Evolutionary conservation across 2,797 vertebrate genomes (phyloP).

Genomic region (Leptodactylus fallax): DNA sequence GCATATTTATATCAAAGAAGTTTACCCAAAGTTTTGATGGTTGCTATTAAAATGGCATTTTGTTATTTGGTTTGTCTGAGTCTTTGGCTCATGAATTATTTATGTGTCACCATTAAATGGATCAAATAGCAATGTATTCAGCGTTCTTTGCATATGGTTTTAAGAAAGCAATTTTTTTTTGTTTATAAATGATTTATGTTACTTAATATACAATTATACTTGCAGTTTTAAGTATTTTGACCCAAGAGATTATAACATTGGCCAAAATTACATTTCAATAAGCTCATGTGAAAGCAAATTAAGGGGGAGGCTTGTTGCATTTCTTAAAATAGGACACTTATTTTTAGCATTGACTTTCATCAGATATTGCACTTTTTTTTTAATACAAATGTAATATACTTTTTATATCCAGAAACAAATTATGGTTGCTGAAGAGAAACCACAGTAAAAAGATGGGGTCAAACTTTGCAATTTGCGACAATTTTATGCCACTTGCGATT

Average conservation of each 20-base stretch:
- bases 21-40: no score
- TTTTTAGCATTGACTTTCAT: slow-evolving; percentile 5
- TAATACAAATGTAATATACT: neutral
- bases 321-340: slow-evolving; percentile 31
- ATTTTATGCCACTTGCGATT: no score
- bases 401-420: no score
- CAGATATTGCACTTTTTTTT: neutral
- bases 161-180: slow-evolving; percentile 29
- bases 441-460: no score
- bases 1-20: no score
- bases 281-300: neutral
- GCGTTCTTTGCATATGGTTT: slow-evolving; percentile 37
- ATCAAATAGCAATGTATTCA: slow-evolving; percentile 30
- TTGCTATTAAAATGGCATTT: no score
- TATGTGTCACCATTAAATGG: slow-evolving; percentile 25
- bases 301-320: neutral
- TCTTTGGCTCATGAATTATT: neutral
- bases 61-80: no score
- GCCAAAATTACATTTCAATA: slow-evolving; percentile 36
- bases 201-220: neutral
- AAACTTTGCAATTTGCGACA: no score
- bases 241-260: slow-evolving; percentile 45
- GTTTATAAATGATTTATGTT: slow-evolving; percentile 24
- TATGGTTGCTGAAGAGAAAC: no score
- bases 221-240: neutral